phyloP scores from a whole-genome alignment of 2,797 vertebrate genomes.

The Iguana delicatissima region DNA sequence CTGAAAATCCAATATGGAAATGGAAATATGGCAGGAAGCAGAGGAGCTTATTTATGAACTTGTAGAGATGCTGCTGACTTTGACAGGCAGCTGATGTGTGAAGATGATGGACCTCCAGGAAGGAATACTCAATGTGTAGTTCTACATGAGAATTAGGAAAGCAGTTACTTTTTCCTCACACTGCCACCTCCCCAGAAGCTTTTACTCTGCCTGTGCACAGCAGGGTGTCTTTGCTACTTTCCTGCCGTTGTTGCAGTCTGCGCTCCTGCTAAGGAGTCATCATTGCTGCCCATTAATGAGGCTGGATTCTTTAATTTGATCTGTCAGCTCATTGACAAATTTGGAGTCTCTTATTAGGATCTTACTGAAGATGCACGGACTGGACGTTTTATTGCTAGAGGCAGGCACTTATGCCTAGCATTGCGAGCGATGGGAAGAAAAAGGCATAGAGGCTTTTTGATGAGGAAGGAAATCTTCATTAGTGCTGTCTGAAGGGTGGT shows the following conservation, averaged over 20 bases:
- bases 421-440: fast-evolving
- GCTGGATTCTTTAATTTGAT: background rate
- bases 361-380: background rate
- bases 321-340: constrained; percentile 16
- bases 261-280: background rate
- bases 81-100: background rate
- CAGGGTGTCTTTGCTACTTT: background rate
- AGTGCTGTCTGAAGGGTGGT: background rate
- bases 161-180: background rate
- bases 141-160: background rate
- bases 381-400: fast-evolving
- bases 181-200: background rate
- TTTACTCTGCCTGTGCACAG: background rate
- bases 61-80: background rate
- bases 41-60: background rate
- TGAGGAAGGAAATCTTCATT: background rate
- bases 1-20: background rate
- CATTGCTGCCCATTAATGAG: background rate
- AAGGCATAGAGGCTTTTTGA: fast-evolving
- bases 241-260: background rate
- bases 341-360: background rate
- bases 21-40: background rate
- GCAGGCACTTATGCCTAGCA: background rate
- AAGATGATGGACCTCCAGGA: background rate
- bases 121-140: background rate